phyloP scores from a whole-genome alignment of 37 sponge, comb jelly and placozoan species.

The Bolinopsis microptera region DNA sequence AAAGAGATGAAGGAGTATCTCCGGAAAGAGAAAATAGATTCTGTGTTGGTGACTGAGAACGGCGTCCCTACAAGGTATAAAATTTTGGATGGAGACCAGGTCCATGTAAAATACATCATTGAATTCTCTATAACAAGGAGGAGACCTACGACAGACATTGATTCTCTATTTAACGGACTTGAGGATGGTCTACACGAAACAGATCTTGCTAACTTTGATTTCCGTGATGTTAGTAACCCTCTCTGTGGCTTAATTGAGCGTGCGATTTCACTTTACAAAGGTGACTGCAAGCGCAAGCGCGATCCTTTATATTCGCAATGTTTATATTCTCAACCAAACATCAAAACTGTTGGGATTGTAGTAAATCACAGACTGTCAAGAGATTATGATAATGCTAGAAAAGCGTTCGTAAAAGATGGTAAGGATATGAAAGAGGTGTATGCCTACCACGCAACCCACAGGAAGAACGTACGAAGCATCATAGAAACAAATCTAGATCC shows the following conservation, averaged over 20 bases:
- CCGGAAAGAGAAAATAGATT: neutral
- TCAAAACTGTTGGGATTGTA: neutral
- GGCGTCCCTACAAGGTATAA: neutral
- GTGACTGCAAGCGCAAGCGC: neutral
- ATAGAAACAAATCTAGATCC: neutral
- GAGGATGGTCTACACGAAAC: neutral
- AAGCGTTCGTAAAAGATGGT: neutral
- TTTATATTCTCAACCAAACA: neutral
- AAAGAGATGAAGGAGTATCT: neutral
- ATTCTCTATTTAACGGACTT: neutral
- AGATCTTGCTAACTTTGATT: neutral
- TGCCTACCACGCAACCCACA: neutral
- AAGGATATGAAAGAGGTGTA: neutral
- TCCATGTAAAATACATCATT: neutral
- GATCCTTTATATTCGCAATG: neutral
- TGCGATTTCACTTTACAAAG: neutral
- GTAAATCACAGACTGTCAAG: no score
- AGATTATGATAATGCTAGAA: neutral
- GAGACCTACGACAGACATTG: neutral
- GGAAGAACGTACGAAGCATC: neutral
- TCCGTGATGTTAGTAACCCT: neutral
- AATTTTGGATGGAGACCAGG: neutral
- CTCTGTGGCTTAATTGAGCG: neutral
- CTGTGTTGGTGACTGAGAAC: neutral
- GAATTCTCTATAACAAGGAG: neutral